A percentile compares a stretch with the other conserved stretches of the same genome.
phyloP scores from a whole-genome alignment of 2,888 invertebrate species.

The Philereme vetulata region DNA sequence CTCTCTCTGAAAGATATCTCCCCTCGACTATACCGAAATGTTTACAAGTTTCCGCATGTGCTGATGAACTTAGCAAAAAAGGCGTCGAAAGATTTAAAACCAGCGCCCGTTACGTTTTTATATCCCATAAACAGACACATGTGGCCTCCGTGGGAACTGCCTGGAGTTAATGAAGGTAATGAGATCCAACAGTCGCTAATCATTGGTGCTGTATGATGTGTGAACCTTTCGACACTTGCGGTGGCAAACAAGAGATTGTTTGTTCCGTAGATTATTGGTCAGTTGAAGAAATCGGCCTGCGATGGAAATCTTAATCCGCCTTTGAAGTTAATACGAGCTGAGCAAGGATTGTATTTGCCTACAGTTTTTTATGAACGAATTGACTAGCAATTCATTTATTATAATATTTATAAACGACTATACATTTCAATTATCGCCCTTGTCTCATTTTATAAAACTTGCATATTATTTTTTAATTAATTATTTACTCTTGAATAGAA shows the following conservation, averaged over 20 bases:
- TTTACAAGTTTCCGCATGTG: slow-evolving; percentile 48
- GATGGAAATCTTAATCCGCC: too few relatives aligned
- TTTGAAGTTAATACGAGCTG: too few relatives aligned
- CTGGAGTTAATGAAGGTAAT: slow-evolving; percentile 64
- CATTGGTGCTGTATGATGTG: slow-evolving; percentile 44
- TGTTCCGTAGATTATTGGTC: slow-evolving; percentile 26
- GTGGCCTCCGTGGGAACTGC: slow-evolving; percentile 71
- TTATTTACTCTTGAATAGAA: not conserved
- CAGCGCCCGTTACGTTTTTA: slow-evolving; percentile 55
- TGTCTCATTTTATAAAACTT: not conserved
- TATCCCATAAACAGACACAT: slow-evolving; percentile 66
- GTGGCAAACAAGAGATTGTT: slow-evolving; percentile 31
- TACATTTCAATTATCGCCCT: too few relatives aligned
- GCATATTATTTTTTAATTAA: slow-evolving; percentile 5
- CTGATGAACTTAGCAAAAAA: slow-evolving; percentile 46
- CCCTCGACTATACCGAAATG: slow-evolving; percentile 39
- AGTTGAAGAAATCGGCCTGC: slow-evolving; percentile 4
- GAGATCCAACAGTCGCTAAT: slow-evolving; percentile 69
- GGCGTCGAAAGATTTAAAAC: slow-evolving; percentile 66
- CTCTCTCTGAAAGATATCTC: slow-evolving; percentile 2
- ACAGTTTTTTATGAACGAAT: too few relatives aligned
- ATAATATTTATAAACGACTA: too few relatives aligned
- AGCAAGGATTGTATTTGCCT: too few relatives aligned
- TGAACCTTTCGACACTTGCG: slow-evolving; percentile 29
- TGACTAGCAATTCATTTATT: too few relatives aligned